These are phyloP conservation scores for Malurus cyaneus DNA, from an alignment of 2,113 vertebrate genomes.

Conservation along the genomic window DNA sequence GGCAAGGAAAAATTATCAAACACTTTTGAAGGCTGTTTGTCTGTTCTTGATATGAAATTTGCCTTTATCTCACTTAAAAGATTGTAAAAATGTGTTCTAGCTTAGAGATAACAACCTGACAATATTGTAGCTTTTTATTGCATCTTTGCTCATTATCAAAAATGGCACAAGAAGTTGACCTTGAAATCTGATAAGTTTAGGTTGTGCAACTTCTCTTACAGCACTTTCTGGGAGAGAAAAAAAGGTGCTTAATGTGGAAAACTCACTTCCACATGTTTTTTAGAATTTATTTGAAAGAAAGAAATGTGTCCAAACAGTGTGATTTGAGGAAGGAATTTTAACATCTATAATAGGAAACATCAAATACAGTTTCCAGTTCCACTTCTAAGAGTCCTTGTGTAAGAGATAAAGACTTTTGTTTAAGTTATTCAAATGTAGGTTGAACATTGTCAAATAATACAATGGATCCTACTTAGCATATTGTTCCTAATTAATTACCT, in stretches of 20 bases:
- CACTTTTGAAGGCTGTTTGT: neutral
- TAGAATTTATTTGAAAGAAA: conserved; percentile 1
- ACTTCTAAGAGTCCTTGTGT: neutral
- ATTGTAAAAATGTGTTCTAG: neutral
- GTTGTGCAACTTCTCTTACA: neutral
- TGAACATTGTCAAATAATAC: conserved; percentile 49
- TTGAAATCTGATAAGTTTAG: neutral
- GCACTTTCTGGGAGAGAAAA: neutral
- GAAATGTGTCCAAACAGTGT: neutral
- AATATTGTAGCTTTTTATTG: neutral
- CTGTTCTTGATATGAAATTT: neutral
- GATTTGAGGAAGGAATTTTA: conserved; percentile 40
- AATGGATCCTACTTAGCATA: neutral
- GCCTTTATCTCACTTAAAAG: neutral
- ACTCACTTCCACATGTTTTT: conserved; percentile 13
- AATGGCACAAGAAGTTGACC: neutral
- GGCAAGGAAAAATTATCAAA: neutral
- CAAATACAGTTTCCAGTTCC: conserved; percentile 46
- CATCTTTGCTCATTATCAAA: neutral
- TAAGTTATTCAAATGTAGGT: conserved; percentile 62
- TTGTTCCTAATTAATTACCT: neutral
- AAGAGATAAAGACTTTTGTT: conserved; percentile 36
- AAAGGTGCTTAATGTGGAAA: neutral
- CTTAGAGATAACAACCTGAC: neutral
- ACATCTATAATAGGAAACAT: conserved; percentile 39